A percentile compares a stretch with the other conserved stretches of the same genome.
phyloP scores from a whole-genome alignment of 1,140 invertebrate genomes.

The Caenorhabditis briggsae region DNA sequence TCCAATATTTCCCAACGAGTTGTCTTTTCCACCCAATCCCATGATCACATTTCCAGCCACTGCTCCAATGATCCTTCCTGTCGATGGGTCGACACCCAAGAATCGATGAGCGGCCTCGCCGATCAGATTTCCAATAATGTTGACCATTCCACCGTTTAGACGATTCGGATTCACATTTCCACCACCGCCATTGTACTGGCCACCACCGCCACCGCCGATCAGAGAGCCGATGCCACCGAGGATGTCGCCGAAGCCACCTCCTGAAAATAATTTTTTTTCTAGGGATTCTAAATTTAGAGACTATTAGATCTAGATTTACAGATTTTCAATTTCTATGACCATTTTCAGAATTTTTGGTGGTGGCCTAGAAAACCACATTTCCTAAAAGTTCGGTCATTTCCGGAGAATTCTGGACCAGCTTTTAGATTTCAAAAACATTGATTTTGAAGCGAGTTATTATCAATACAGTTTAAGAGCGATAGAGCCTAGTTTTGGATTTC shows the following conservation, averaged over 20 bases:
- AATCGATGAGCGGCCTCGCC: constrained; percentile 77
- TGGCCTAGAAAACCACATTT: too few species aligned
- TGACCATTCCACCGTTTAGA: constrained; percentile 74
- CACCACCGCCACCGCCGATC: constrained; percentile 71
- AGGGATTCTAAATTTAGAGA: too few species aligned
- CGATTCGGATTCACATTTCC: constrained; percentile 72
- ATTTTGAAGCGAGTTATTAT: too few species aligned
- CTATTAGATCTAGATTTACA: too few species aligned
- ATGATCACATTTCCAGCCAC: constrained; percentile 70
- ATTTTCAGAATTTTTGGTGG: too few species aligned
- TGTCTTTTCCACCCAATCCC: constrained; percentile 75
- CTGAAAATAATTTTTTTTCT: neutral
- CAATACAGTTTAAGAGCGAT: too few species aligned
- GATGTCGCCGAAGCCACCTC: constrained; percentile 69
- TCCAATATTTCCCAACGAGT: constrained; percentile 75
- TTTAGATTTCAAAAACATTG: too few species aligned
- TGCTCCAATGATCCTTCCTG: constrained; percentile 76
- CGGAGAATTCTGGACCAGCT: too few species aligned
- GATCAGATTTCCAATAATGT: constrained; percentile 77
- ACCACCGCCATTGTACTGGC: constrained; percentile 57
- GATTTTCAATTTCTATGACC: too few species aligned
- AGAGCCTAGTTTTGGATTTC: too few species aligned
- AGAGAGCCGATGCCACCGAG: constrained; percentile 69
- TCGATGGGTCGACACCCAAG: constrained; percentile 75
- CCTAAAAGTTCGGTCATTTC: too few species aligned